phyloP scores from a whole-genome alignment of 1,140 invertebrate species.

The Brachionus plicatilis region DNA sequence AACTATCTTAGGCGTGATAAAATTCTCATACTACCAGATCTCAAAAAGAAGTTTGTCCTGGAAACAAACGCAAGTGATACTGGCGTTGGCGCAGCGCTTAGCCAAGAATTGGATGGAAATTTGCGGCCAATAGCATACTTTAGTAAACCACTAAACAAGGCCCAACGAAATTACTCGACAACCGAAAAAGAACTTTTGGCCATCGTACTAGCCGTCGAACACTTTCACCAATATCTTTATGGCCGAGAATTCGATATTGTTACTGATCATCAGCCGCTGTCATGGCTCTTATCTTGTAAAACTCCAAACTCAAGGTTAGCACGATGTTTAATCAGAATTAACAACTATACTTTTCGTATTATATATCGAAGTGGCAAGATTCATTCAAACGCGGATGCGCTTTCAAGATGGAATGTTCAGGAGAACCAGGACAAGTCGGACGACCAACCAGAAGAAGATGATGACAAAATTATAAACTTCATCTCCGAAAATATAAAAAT shows the following conservation, averaged over 20 bases:
- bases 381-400: not conserved
- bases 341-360: not conserved
- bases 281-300: constrained; percentile 46
- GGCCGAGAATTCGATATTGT: constrained; percentile 55
- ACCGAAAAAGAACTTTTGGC: constrained; percentile 51
- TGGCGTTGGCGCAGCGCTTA: constrained; percentile 52
- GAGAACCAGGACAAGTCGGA: not conserved
- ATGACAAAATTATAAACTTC: not conserved
- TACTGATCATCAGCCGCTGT: constrained; percentile 58
- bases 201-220: constrained; percentile 52
- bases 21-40: constrained; percentile 44
- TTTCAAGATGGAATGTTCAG: not conserved
- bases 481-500: not conserved
- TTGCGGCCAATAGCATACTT: not conserved
- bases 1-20: constrained; percentile 41
- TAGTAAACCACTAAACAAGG: not conserved
- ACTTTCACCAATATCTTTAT: constrained; percentile 54
- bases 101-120: constrained; percentile 44
- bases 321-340: not conserved
- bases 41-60: constrained; percentile 48
- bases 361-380: not conserved
- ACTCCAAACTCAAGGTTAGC: not conserved
- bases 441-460: not conserved
- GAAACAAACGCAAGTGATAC: constrained; percentile 55
- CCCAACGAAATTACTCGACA: constrained; percentile 44